A percentile compares a stretch with the other conserved stretches of the same genome.
Conservation (phyloP, 2,888 invertebrate genomes). For the Lycaena phlaeas region DNA sequence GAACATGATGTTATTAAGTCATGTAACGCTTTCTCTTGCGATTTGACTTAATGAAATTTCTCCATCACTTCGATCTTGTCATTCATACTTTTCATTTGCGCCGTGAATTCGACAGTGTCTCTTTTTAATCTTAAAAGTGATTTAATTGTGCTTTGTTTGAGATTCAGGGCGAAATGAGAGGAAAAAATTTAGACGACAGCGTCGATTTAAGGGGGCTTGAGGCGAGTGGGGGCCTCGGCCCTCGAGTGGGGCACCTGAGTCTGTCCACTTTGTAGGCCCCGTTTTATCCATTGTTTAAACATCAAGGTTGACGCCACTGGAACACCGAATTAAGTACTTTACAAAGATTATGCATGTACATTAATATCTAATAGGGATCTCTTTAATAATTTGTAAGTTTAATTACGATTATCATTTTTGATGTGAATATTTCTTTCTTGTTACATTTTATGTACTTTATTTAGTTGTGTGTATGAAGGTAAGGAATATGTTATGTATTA, state of each 20-base stretch:
- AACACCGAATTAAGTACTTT: slow-evolving; percentile 4
- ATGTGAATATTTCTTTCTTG: too few relatives aligned
- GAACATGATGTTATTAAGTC: too few relatives aligned
- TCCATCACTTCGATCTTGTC: too few relatives aligned
- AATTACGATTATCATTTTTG: too few relatives aligned
- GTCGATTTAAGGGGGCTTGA: slow-evolving; percentile 38
- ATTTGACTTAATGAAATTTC: too few relatives aligned
- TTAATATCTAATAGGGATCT: slow-evolving; percentile 1
- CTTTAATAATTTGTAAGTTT: too few relatives aligned
- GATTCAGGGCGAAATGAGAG: slow-evolving; percentile 15
- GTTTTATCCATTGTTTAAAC: slow-evolving; percentile 37
- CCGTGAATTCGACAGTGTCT: too few relatives aligned
- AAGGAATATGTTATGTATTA: too few relatives aligned
- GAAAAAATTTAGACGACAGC: slow-evolving; percentile 35
- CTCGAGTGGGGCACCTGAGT: slow-evolving; percentile 39
- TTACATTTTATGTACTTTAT: too few relatives aligned
- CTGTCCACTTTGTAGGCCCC: slow-evolving; percentile 38
- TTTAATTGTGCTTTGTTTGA: background rate
- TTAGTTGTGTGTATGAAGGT: too few relatives aligned
- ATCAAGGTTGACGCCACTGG: slow-evolving; percentile 19
- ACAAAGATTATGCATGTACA: slow-evolving; percentile 15
- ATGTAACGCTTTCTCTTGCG: too few relatives aligned
- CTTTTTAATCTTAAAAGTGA: background rate
- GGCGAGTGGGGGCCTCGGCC: slow-evolving; percentile 24
- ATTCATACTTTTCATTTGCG: too few relatives aligned